These are phyloP conservation scores for Epizoanthus rinbou DNA, from an alignment of 92 coral and sea anemone genomes.

Conservation along the genomic window DNA sequence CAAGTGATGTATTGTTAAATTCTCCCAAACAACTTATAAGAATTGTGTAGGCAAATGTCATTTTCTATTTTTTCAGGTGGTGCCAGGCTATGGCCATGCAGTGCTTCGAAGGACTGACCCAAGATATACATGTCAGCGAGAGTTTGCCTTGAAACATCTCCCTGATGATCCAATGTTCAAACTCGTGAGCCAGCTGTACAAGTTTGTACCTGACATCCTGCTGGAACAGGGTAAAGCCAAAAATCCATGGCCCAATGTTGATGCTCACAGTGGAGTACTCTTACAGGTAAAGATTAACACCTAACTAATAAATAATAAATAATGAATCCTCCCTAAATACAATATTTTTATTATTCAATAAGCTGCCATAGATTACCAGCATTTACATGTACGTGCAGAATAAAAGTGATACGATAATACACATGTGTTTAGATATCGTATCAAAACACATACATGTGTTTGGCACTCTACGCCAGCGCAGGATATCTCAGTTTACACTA, in stretches of 20 bases:
- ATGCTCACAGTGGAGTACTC: conserved; percentile 98
- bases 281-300: conserved; percentile 65
- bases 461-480: no score
- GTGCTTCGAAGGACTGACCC: conserved; percentile 97
- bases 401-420: no score
- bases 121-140: conserved; percentile 90
- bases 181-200: conserved; percentile 82
- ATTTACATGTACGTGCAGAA: no score
- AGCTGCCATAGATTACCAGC: no score
- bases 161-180: conserved; percentile 92
- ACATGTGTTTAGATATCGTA: no score
- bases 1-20: no score
- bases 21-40: background rate
- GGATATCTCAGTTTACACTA: no score
- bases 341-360: no score
- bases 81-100: conserved; percentile 98
- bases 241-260: conserved; percentile 99
- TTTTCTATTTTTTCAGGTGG: conserved; percentile 71
- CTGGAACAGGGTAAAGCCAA: conserved; percentile 98
- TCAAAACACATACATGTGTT: no score
- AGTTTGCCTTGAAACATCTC: conserved; percentile 88
- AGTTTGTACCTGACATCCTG: conserved; percentile 88
- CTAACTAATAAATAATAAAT: no score
- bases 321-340: no score
- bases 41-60: background rate